Percentiles rank a stretch among this genome's conserved stretches.
Evolutionary conservation across 2,113 vertebrate species (phyloP).

Genomic region (Labeo catla): DNA sequence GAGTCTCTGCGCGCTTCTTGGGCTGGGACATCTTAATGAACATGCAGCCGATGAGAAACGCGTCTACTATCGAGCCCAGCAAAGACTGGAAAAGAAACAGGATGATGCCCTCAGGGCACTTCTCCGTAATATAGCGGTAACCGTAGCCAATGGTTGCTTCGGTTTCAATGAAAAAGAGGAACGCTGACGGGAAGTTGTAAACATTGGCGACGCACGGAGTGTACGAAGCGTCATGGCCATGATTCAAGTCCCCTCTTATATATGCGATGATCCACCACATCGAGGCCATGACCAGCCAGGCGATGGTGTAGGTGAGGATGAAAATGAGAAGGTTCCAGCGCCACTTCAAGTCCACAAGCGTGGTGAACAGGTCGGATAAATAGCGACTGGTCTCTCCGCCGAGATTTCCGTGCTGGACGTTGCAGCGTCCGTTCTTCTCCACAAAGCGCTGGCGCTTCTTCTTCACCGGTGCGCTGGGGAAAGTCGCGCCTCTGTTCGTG

Average conservation of each 20-base stretch:
- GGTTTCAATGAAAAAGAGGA: conserved; percentile 90
- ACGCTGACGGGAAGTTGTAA: conserved; percentile 90
- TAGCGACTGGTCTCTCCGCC: conserved; percentile 86
- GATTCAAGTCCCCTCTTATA: conserved; percentile 83
- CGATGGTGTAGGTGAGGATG: conserved; percentile 86
- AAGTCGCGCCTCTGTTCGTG: conserved; percentile 67
- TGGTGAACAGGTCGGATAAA: conserved; percentile 89
- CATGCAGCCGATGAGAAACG: conserved; percentile 91
- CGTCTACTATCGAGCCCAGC: conserved; percentile 88
- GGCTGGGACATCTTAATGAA: conserved; percentile 94
- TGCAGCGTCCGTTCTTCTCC: conserved; percentile 89
- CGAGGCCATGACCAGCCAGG: conserved; percentile 88
- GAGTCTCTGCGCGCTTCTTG: conserved; percentile 89
- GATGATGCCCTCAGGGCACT: conserved; percentile 87
- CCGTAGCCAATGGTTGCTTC: conserved; percentile 90
- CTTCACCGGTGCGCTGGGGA: conserved; percentile 74
- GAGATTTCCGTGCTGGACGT: conserved; percentile 88
- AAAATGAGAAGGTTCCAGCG: conserved; percentile 90
- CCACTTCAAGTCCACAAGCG: conserved; percentile 89
- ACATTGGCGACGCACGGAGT: conserved; percentile 88
- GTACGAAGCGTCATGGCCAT: conserved; percentile 76
- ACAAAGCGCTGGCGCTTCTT: conserved; percentile 88
- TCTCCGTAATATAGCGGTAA: conserved; percentile 88
- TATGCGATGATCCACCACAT: conserved; percentile 93
- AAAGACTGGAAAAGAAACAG: conserved; percentile 90